Base-by-base conservation (phyloP, 2,797 vertebrate species). In the Margarornis squamiger region DNA sequence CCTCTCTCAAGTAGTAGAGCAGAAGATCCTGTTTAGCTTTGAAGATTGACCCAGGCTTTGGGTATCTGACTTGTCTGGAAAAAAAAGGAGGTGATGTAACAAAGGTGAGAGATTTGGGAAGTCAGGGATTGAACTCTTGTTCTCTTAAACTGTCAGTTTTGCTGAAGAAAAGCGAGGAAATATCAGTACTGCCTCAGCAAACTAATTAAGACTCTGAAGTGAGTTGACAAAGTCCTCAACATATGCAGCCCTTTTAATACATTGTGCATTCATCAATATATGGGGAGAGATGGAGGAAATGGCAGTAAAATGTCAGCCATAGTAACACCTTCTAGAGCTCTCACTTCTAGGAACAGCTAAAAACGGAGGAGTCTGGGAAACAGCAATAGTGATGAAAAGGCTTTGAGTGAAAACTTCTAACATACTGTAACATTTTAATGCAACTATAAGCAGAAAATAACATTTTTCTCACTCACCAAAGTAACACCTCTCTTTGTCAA, bases 401-500 rank as follows among this genome's bases (percentile, higher is more conserved):
- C 54, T 95, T 94, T 95, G 90, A 97, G 93, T 63, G 62, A 77
- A 96, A 95, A 93, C 73, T 97, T 95, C 76, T 91, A 96, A 96
- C 89, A 95, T 90, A 85, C 84, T 95, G 67, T 78, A 94, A 77
- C 67, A 96, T 92, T 96, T 96, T 96, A 92, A 94, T 86, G 88
- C 79, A 97, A 75, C 63, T 94, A 85, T 88, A 87, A 97, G 93
- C 77, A 98, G 90, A 98, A 97, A 97, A 97, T 97, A 96, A 96
- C 90, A 79, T 97, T 97, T 93, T 97, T 98, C 93, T 98, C 95
- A 92, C 95, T 97, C 77, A 55, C 46, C 89, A 93, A 96, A 97
- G 81, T 97, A 95, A 97, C 97, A 97, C 90, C 66, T 97, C 92
- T 97, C 89, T 96, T 97, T 96, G 95, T 97, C 96, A 98, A 95